Evolutionary conservation across 2,888 invertebrate species (phyloP), one percentile per base, ranked within the genome.

Genomic region (Biston stratarius): DNA sequence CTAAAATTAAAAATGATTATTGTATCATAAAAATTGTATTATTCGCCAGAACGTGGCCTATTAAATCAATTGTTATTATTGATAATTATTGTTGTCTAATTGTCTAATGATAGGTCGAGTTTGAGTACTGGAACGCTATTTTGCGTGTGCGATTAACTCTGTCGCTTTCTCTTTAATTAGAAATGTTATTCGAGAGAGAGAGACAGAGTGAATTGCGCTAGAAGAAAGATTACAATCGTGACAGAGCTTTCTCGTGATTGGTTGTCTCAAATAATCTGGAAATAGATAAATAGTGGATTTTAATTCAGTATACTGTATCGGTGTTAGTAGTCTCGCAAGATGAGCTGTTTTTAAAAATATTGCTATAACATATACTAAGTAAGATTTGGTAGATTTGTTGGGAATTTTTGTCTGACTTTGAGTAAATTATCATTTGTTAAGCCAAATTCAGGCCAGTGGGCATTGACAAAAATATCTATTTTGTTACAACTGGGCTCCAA

Each of bases 31-130:
- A 45, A 55, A 53, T 65, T 55, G 64, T 64, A 60, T 56, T 15
- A 57, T 51, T 56, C 51, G 61, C 65, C 65, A 15, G 15, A 61
- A 66, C 45, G 66, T 66, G 66, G 61, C 66, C 61, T 66, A 64
- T 60, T 64, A 53, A 52, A 66, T 66, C 52, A 66, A 61, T 66
- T 66, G 61, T 66, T 64, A 40, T 57, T 64, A 58, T 33, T 45
- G n/a, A 57, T 49, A 36, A 44, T 45, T 45, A 49, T 59, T 65
- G 55, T 60, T 59, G 64, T 64, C 44, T 52, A 36, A 49, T 15
- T 36, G 44, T 57, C 42, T 64, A 52, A 44, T 44, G 15, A 51
- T 57, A 64, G 36, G 58, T 58, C 12, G 34, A 36, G 14, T 55
- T 44, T 55, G 36, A 36, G 15, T 15, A 14, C 34, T 6, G 48